phyloP scores from a whole-genome alignment of 2,797 vertebrate genomes.

The Poeciliopsis presidionis region DNA sequence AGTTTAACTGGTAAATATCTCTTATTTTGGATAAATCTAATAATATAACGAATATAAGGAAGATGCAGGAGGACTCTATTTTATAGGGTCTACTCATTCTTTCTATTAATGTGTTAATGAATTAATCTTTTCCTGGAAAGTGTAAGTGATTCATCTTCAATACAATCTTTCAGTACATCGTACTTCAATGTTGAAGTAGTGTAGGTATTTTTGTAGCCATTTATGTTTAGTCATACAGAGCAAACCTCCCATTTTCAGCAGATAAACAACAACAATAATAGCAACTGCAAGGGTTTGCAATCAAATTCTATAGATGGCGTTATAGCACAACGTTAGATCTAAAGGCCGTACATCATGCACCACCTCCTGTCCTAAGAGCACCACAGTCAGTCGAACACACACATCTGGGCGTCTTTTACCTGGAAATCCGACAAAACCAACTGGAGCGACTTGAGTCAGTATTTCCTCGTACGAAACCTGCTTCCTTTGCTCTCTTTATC shows the following conservation, averaged over 20 bases:
- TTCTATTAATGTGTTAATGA: no score
- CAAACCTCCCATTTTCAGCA: background rate
- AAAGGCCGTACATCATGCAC: background rate
- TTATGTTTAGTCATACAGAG: no score
- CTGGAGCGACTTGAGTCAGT: background rate
- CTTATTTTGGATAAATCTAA: background rate
- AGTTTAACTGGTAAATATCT: background rate
- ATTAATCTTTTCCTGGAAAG: no score
- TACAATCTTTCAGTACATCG: background rate
- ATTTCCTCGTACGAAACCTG: background rate
- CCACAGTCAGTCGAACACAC: background rate
- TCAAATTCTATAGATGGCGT: background rate
- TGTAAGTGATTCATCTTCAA: background rate
- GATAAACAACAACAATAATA: background rate
- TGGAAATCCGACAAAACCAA: conserved; percentile 20
- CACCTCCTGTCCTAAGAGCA: no score
- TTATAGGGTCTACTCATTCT: no score
- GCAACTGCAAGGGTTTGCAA: background rate
- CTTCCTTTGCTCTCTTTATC: conserved; percentile 3
- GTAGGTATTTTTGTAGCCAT: no score
- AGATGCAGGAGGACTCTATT: no score
- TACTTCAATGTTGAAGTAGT: background rate
- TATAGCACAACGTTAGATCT: background rate
- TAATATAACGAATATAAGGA: no score
- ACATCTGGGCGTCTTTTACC: conserved; percentile 50